Percentiles rank a stretch among this genome's conserved stretches.
Evolutionary conservation across 2,113 vertebrate species (phyloP).

Genomic region (Aphelocoma coerulescens): DNA sequence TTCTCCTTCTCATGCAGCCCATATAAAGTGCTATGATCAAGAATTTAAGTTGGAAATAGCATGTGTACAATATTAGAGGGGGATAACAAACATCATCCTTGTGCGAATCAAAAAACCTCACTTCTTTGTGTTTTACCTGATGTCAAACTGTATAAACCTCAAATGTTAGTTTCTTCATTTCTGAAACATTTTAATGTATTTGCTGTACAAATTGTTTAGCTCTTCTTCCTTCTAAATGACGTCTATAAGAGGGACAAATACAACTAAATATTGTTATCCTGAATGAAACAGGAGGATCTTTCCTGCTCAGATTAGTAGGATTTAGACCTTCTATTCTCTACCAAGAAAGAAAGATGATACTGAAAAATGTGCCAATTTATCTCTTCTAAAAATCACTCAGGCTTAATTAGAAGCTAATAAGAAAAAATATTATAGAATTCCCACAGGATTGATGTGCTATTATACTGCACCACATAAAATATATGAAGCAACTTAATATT

Average conservation of each 20-base stretch:
- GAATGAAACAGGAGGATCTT: not conserved
- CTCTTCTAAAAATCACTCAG: not conserved
- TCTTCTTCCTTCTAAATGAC: not conserved
- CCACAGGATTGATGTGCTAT: not conserved
- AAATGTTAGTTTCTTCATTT: not conserved
- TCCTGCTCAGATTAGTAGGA: not conserved
- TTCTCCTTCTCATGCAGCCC: not conserved
- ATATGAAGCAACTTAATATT: not conserved
- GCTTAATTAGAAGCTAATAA: slow-evolving; percentile 5
- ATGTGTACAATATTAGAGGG: not conserved
- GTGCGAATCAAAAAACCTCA: not conserved
- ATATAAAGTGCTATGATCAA: not conserved
- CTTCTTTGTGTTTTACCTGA: not conserved
- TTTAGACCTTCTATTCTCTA: not conserved
- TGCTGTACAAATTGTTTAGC: not conserved
- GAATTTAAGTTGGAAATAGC: not conserved
- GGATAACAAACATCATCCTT: not conserved
- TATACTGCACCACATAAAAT: not conserved
- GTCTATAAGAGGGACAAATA: not conserved
- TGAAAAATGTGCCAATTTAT: not conserved
- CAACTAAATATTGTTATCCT: not conserved
- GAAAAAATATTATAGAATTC: not conserved
- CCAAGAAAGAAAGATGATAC: not conserved
- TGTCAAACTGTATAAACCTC: not conserved
- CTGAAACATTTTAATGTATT: not conserved